phyloP scores from a whole-genome alignment of 2,113 vertebrate genomes.

The Chinchilla lanigera region DNA sequence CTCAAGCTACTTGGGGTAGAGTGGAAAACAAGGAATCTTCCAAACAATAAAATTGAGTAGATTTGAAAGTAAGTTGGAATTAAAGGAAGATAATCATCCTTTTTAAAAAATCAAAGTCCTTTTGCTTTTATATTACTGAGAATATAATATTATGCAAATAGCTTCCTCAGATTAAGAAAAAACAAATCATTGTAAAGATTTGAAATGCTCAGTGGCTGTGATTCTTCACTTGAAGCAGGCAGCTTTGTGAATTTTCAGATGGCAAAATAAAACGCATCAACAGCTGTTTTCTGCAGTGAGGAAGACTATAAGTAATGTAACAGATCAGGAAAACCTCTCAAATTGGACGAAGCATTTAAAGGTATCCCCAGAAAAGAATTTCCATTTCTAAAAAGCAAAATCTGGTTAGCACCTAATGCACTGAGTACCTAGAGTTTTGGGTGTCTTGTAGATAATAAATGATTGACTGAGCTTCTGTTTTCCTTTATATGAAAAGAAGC shows the following conservation, averaged over 20 bases:
- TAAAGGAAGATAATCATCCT: neutral
- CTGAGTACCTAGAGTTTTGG: accelerated
- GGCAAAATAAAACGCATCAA: neutral
- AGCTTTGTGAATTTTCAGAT: neutral
- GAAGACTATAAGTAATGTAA: neutral
- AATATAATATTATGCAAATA: neutral
- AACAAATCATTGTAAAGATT: accelerated
- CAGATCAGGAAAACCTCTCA: neutral
- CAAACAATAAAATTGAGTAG: neutral
- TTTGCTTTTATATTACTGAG: neutral
- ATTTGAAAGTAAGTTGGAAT: neutral
- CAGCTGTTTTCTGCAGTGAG: neutral
- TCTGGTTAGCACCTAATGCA: neutral
- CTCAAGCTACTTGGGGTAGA: accelerated
- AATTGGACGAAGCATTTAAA: neutral
- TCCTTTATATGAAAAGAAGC: too few relatives aligned
- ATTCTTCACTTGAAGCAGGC: neutral
- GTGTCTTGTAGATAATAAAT: accelerated
- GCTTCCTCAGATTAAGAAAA: neutral
- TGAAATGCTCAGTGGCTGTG: neutral
- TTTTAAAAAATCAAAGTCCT: neutral
- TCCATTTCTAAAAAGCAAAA: neutral
- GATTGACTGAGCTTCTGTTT: accelerated
- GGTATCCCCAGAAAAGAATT: neutral
- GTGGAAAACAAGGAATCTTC: accelerated